phyloP scores from a whole-genome alignment of 2,797 vertebrate genomes.

The Xyrichtys novacula region DNA sequence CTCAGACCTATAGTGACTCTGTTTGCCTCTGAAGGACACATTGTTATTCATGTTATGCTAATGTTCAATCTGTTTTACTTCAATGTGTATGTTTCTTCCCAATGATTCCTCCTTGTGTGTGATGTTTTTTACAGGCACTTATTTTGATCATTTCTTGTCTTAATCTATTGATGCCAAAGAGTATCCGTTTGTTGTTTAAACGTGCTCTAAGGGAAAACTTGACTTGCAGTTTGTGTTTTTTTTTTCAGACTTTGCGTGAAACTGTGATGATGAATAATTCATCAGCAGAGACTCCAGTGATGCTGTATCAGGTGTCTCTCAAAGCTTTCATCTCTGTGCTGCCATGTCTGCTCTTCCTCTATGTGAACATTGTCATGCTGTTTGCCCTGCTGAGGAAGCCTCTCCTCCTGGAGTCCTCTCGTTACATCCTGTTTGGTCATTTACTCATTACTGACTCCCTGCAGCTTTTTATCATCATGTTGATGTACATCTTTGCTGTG shows the following conservation, averaged over 20 bases:
- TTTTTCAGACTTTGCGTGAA: constrained; percentile 36
- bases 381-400: constrained; percentile 64
- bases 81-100: too few species aligned
- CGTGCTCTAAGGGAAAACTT: too few species aligned
- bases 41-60: too few species aligned
- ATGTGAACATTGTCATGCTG: constrained; percentile 75
- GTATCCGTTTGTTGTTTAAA: too few species aligned
- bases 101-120: background rate
- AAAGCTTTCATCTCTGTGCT: constrained; percentile 51
- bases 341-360: constrained; percentile 67
- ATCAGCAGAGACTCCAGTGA: background rate
- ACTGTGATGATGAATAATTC: constrained; percentile 53
- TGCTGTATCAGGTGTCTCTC: background rate
- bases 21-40: background rate
- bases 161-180: too few species aligned
- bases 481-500: constrained; percentile 63
- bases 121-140: too few species aligned
- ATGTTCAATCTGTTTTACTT: too few species aligned
- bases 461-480: constrained; percentile 46
- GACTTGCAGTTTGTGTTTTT: background rate
- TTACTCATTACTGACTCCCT: constrained; percentile 76
- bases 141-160: too few species aligned
- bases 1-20: background rate
- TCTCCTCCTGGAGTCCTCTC: constrained; percentile 62
- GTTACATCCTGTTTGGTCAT: constrained; percentile 78